phyloP scores from a whole-genome alignment of 2,113 vertebrate genomes.

The Ctenodactylus gundi region DNA sequence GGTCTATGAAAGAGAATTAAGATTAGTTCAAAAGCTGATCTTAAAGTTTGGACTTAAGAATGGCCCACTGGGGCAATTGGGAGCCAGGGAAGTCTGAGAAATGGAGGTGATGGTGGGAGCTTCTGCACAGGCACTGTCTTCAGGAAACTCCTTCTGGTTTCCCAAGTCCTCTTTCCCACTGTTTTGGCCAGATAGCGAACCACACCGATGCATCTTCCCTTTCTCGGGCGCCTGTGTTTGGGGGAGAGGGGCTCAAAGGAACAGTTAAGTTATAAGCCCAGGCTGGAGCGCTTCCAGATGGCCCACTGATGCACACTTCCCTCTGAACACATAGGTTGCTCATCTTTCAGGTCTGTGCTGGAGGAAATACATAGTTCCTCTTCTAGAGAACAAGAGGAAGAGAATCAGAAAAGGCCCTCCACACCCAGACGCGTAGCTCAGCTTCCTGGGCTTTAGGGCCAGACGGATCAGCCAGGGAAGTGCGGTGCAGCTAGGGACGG shows the following conservation, averaged over 20 bases:
- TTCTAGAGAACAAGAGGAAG: neutral
- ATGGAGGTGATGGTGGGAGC: neutral
- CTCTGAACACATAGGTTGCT: neutral
- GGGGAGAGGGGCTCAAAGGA: neutral
- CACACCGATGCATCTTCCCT: neutral
- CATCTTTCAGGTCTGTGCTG: neutral
- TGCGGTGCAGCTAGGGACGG: neutral
- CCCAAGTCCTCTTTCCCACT: neutral
- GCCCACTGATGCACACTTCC: neutral
- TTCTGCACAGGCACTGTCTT: neutral
- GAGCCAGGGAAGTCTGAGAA: neutral
- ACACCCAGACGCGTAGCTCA: neutral
- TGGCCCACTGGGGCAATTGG: neutral
- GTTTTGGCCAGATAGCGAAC: neutral
- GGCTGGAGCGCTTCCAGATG: neutral
- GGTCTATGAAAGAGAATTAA: neutral
- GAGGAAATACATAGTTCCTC: neutral
- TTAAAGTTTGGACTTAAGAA: slow-evolving; percentile 41
- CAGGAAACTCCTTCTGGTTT: neutral
- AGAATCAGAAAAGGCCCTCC: neutral
- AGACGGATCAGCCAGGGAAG: neutral
- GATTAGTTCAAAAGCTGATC: neutral
- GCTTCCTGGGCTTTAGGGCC: neutral
- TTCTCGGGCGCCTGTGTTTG: neutral
- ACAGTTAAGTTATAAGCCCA: neutral